Evolutionary conservation across 2,888 invertebrate genomes (phyloP).

Genomic region (Resseliella maxima): DNA sequence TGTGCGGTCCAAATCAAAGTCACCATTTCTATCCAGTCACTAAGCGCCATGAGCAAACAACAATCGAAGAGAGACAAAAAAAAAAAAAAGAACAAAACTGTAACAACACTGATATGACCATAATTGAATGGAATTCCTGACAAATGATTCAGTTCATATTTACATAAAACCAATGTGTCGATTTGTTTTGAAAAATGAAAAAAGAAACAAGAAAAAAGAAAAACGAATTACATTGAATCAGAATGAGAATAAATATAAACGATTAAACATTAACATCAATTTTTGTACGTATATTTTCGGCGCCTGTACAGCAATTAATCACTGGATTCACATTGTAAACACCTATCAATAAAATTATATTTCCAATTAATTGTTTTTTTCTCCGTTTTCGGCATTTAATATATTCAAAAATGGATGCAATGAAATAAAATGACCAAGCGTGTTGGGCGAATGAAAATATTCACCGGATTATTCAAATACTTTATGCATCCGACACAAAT

Average conservation of each 20-base stretch:
- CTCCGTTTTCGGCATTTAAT: not conserved
- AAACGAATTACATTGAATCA: not conserved
- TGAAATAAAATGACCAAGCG: not conserved
- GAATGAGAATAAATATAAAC: not conserved
- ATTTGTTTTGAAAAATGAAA: not conserved
- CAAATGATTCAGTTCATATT: slow-evolving; percentile 19
- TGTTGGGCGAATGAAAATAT: not conserved
- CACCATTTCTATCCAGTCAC: not conserved
- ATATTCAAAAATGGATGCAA: not conserved
- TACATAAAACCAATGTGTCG: not conserved
- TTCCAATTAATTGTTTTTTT: slow-evolving; percentile 2
- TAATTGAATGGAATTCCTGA: slow-evolving; percentile 40
- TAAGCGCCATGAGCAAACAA: not conserved
- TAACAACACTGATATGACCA: not conserved
- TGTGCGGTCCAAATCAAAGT: slow-evolving; percentile 13
- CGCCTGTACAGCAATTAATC: slow-evolving; percentile 7
- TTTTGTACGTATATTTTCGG: not conserved
- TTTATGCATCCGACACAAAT: too few species aligned
- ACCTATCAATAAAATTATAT: slow-evolving; percentile 29
- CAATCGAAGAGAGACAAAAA: too few species aligned
- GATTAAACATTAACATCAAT: not conserved
- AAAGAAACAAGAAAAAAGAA: not conserved
- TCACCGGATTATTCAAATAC: not conserved
- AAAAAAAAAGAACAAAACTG: too few species aligned
- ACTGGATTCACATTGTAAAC: not conserved